Evolutionary conservation across 1,140 invertebrate genomes (phyloP).

Genomic region (Sesamia nonagrioides): DNA sequence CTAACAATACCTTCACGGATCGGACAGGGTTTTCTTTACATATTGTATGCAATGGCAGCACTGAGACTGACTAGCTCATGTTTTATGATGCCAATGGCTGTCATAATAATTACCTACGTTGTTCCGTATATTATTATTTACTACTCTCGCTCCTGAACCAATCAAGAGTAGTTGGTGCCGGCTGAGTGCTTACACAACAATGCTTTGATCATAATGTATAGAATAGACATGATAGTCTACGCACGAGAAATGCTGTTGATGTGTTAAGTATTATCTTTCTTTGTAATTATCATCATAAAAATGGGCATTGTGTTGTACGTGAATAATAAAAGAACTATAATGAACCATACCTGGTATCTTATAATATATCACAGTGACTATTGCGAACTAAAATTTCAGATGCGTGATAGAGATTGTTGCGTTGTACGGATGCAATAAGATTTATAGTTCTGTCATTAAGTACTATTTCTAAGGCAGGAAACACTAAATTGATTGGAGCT

Average conservation of each 20-base stretch:
- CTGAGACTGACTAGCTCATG: too few species aligned
- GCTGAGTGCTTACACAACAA: constrained; percentile 31
- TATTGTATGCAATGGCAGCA: too few species aligned
- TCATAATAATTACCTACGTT: too few species aligned
- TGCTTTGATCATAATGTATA: constrained; percentile 16
- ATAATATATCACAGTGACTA: constrained; percentile 39
- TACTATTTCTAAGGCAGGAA: constrained; percentile 23
- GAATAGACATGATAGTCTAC: neutral
- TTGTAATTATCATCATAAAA: constrained; percentile 35
- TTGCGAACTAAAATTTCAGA: constrained; percentile 10
- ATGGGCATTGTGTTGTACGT: constrained; percentile 6
- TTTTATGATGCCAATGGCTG: too few species aligned
- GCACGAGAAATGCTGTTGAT: constrained; percentile 23
- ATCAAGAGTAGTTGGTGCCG: constrained; percentile 8
- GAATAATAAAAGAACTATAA: too few species aligned
- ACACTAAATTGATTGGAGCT: constrained; percentile 11
- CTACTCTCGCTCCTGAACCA: constrained; percentile 2
- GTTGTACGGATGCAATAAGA: too few species aligned
- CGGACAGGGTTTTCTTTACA: too few species aligned
- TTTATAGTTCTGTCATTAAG: neutral
- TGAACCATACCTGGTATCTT: too few species aligned
- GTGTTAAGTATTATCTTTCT: constrained; percentile 24
- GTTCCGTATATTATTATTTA: neutral
- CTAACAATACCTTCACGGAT: too few species aligned
- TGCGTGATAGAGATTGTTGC: neutral